Evolutionary conservation across 2,113 vertebrate genomes (phyloP).

Genomic region (Nannospalax galili): DNA sequence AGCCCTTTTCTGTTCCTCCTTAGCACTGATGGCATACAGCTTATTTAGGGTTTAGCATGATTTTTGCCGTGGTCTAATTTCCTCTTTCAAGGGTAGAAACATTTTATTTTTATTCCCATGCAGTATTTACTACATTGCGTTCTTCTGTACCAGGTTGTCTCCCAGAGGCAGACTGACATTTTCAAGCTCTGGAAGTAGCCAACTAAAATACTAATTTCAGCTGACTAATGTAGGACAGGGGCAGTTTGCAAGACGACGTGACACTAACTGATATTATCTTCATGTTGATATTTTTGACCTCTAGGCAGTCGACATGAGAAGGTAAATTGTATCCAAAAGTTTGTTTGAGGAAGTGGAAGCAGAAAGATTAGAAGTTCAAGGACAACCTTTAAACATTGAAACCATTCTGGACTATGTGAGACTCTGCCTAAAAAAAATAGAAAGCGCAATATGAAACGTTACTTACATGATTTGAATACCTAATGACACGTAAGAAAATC

Average conservation of each 20-base stretch:
- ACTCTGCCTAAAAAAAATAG: neutral
- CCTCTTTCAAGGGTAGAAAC: neutral
- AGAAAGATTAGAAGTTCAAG: neutral
- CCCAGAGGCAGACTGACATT: neutral
- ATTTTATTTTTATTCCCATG: neutral
- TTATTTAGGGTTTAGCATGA: neutral
- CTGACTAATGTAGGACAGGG: conserved; percentile 17
- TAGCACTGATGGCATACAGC: neutral
- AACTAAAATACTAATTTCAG: neutral
- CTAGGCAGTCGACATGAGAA: neutral
- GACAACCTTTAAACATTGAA: neutral
- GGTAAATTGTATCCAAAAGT: neutral
- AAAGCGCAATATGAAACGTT: neutral
- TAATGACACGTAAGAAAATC: neutral
- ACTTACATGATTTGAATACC: neutral
- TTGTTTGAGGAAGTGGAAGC: neutral
- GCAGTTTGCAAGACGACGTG: neutral
- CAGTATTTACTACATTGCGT: neutral
- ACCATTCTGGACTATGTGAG: neutral
- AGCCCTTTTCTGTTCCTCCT: neutral
- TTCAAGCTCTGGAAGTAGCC: neutral
- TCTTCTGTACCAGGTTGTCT: neutral
- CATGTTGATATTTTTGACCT: neutral
- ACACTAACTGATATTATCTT: too few relatives aligned
- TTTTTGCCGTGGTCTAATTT: neutral